Evolutionary conservation across 2,113 vertebrate species (phyloP).

Genomic region (Chaetorhynchus papuensis): DNA sequence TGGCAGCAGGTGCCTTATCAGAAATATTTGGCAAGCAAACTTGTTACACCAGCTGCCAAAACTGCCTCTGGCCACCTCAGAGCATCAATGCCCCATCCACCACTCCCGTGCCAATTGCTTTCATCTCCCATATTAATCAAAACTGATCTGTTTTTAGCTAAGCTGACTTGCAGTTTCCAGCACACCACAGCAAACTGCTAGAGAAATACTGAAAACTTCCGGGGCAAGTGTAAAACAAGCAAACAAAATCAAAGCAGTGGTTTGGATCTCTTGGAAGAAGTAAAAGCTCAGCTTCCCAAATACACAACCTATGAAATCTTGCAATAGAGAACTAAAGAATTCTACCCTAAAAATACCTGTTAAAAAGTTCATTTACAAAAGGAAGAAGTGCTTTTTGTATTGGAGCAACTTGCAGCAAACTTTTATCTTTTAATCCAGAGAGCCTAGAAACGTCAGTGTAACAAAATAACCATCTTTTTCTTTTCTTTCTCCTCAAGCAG

Average conservation of each 20-base stretch:
- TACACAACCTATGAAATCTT: not conserved
- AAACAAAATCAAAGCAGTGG: not conserved
- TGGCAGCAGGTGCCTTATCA: not conserved
- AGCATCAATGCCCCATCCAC: not conserved
- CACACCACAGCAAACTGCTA: not conserved
- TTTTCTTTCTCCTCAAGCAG: not conserved
- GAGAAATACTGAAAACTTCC: not conserved
- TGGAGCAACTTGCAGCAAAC: not conserved
- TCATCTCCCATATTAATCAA: not conserved
- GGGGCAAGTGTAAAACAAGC: not conserved
- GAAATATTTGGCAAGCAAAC: not conserved
- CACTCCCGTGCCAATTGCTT: not conserved
- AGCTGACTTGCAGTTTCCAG: not conserved
- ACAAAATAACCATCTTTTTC: not conserved
- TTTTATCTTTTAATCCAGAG: not conserved
- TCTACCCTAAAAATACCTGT: not conserved
- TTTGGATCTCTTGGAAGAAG: not conserved
- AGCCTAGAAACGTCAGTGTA: not conserved
- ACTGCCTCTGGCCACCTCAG: accelerated
- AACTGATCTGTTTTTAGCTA: not conserved
- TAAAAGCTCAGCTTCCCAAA: not conserved
- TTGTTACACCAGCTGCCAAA: not conserved
- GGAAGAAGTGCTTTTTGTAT: not conserved
- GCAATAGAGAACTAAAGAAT: not conserved
- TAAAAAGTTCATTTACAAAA: not conserved